phyloP scores from a whole-genome alignment of 1,140 invertebrate species.

The Drosophila lacteicornis region DNA sequence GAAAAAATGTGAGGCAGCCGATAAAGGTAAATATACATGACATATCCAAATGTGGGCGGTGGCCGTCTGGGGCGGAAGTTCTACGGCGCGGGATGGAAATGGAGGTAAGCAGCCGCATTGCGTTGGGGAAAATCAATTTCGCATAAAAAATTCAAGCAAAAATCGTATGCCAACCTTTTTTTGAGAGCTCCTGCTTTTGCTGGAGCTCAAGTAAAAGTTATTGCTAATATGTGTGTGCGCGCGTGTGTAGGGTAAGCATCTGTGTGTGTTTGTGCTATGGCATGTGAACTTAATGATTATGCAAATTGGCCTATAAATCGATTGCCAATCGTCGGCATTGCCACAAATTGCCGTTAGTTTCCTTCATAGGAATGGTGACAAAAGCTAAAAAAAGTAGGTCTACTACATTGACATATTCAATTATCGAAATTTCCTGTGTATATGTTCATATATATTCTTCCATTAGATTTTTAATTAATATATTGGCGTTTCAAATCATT shows the following conservation, averaged over 20 bases:
- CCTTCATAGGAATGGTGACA: conserved; percentile 35
- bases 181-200: conserved; percentile 31
- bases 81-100: neutral
- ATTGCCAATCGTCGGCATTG: conserved; percentile 66
- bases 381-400: conserved; percentile 21
- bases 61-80: conserved; percentile 32
- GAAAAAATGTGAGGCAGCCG: conserved; percentile 8
- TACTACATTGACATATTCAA: neutral
- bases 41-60: conserved; percentile 37
- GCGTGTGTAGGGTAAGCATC: conserved; percentile 15
- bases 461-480: neutral
- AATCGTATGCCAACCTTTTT: conserved; percentile 79
- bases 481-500: too few relatives aligned
- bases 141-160: conserved; percentile 80
- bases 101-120: conserved; percentile 33
- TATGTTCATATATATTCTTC: neutral
- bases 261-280: conserved; percentile 33
- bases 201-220: conserved; percentile 62
- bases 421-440: neutral
- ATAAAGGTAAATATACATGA: conserved; percentile 66
- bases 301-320: conserved; percentile 81
- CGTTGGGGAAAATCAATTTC: conserved; percentile 77
- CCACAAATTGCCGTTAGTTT: conserved; percentile 65
- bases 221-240: conserved; percentile 42
- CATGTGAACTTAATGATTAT: conserved; percentile 78